Evolutionary conservation across 2,797 vertebrate genomes (phyloP).

Genomic region (Alca torda): DNA sequence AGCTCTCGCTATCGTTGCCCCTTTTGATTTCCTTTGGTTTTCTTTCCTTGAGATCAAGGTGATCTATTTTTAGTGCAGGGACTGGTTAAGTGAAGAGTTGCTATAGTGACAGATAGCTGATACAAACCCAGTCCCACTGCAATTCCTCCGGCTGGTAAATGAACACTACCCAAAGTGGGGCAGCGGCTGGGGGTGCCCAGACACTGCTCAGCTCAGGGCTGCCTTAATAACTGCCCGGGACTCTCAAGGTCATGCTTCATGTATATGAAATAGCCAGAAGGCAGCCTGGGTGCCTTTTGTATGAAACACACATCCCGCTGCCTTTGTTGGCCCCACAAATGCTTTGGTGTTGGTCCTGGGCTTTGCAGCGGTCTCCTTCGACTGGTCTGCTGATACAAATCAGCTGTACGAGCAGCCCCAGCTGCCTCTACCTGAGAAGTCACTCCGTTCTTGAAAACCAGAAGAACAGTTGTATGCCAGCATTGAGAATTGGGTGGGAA

Average conservation of each 20-base stretch:
- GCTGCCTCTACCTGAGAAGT: not conserved
- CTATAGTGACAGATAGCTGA: conserved; percentile 74
- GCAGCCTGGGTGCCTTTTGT: not conserved
- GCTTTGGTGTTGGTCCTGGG: not conserved
- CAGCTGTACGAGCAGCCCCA: not conserved
- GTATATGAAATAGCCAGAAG: not conserved
- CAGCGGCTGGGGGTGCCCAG: not conserved
- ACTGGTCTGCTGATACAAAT: not conserved
- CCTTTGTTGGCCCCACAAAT: not conserved
- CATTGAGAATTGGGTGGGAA: fast-evolving
- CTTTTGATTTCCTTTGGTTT: conserved; percentile 57
- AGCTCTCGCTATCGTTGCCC: not conserved
- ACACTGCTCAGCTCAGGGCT: not conserved
- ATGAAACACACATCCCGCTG: not conserved
- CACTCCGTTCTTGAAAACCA: not conserved
- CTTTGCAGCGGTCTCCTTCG: not conserved
- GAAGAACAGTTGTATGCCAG: not conserved
- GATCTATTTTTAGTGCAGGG: conserved; percentile 78
- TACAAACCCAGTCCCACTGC: conserved; percentile 55
- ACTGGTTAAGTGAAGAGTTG: conserved; percentile 69
- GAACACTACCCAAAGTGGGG: not conserved
- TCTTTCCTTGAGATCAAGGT: conserved; percentile 71
- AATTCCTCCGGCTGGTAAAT: conserved; percentile 7
- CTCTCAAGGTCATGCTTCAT: not conserved
- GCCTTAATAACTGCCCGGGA: not conserved